Percentiles rank a stretch among this genome's conserved stretches.
phyloP scores from a whole-genome alignment of 2,797 vertebrate species.

The Pempheris klunzingeri region DNA sequence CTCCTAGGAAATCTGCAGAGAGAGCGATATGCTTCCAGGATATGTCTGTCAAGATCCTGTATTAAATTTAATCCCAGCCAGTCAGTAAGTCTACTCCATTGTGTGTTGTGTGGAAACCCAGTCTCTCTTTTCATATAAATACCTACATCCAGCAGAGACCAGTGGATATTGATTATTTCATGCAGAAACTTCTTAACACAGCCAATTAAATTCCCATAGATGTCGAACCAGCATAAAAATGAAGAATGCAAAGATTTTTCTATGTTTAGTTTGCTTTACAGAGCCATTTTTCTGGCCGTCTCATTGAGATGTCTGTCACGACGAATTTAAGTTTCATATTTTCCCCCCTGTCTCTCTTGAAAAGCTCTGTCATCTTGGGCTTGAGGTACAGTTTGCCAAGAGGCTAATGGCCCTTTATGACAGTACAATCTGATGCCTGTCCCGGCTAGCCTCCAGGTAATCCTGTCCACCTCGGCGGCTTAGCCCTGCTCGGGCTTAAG shows the following conservation, averaged over 20 bases:
- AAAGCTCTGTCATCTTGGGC: conserved; percentile 98
- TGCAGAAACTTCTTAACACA: conserved; percentile 33
- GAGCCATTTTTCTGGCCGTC: conserved; percentile 46
- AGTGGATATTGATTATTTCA: conserved; percentile 56
- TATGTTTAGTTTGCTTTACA: conserved; percentile 44
- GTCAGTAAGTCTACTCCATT: conserved; percentile 83
- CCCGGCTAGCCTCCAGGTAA: conserved; percentile 90
- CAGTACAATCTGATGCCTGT: conserved; percentile 96
- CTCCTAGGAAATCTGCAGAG: conserved; percentile 81
- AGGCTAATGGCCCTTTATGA: conserved; percentile 91
- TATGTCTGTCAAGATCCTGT: conserved; percentile 92
- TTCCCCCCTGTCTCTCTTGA: conserved; percentile 92
- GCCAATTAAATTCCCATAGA: conserved; percentile 25
- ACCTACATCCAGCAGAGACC: conserved; percentile 40
- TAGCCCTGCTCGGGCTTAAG: conserved; percentile 96
- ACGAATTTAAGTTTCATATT: conserved; percentile 99
- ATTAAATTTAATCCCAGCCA: conserved; percentile 92
- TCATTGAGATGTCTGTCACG: conserved; percentile 94
- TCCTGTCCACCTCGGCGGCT: conserved; percentile 92
- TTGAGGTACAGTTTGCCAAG: conserved; percentile 95
- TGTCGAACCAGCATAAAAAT: conserved; percentile 44
- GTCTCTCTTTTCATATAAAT: conserved; percentile 59
- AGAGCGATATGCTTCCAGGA: conserved; percentile 88
- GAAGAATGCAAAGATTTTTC: conserved; percentile 47
- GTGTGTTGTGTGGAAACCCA: conserved; percentile 76